Evolutionary conservation across 2,888 invertebrate species (phyloP), one percentile per base, ranked within the genome.

Genomic region (Apamea epomidion): DNA sequence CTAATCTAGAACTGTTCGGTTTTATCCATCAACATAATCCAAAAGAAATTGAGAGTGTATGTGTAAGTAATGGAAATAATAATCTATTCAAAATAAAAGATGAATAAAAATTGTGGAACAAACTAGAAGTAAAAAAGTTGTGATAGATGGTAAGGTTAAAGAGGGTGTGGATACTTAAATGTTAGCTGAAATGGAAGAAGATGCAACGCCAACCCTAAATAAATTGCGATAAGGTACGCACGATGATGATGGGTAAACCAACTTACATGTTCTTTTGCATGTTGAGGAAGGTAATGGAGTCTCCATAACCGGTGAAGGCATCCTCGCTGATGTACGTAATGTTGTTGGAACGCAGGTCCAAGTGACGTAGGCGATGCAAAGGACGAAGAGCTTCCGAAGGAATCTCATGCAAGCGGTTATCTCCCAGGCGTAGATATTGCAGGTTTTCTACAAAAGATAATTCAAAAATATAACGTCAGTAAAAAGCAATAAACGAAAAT

Each of bases 231-330:
- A 32, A 10, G 5, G 0, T 2, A n/a, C n/a, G n/a, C n/a, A 16
- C 0, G 18, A 18, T 51, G 0, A 37, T n/a, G 8, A 70, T 32
- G 10, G 7, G 21, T 25, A 45, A 76, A 70, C 4, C 21, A 58
- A 93, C 98, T 98, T 97, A 99, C 99, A 98, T 98, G 94, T 99
- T 99, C 94, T 99, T 99, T 92, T 99, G 99, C 86, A 99, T 96
- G 94, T 99, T 99, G 51, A 99, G 97, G 96, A 99, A 99, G n/a
- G 99, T 99, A 87, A 99, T 98, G 51, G 99, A 98, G 94, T 99
- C 98, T 45, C 99, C 99, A 92, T 98, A 99, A 72, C 98, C 98
- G 14, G 98, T 98, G 94, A 99, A 99, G 4, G 99, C 98, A 92
- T 99, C 99, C 90, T 99, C 99, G 51, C 98, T 97, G 76, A 99